phyloP scores from a whole-genome alignment of 2,888 invertebrate genomes.

The Conops quadrifasciatus region DNA sequence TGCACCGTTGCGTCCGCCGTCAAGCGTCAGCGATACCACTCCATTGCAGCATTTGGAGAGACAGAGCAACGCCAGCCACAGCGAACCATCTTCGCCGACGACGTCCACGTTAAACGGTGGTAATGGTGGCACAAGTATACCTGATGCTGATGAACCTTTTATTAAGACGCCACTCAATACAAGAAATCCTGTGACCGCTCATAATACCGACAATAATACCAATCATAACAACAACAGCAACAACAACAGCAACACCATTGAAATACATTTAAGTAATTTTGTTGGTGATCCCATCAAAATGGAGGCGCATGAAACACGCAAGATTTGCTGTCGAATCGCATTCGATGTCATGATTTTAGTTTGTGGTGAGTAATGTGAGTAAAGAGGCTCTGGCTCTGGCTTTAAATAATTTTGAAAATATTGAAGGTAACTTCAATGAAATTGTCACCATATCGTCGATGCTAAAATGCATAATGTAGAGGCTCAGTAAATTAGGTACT shows the following conservation, averaged over 20 bases:
- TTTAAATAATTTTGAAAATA: too few relatives aligned
- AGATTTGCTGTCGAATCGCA: conserved; percentile 52
- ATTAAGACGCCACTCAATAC: conserved; percentile 37
- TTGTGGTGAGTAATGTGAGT: conserved; percentile 53
- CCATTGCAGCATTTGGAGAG: conserved; percentile 57
- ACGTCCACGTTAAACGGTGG: conserved; percentile 45
- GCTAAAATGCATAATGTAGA: too few relatives aligned
- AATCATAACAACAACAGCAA: conserved; percentile 31
- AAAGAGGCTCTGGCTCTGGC: too few relatives aligned
- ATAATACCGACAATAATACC: conserved; percentile 31
- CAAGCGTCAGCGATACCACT: conserved; percentile 57
- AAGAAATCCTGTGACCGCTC: conserved; percentile 18
- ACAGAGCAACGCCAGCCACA: conserved; percentile 49
- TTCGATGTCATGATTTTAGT: conserved; percentile 51
- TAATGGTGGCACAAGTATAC: conserved; percentile 35
- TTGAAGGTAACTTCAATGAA: too few relatives aligned
- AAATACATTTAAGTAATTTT: conserved; percentile 52
- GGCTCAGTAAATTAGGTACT: too few relatives aligned
- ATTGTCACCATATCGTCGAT: too few relatives aligned
- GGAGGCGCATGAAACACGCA: conserved; percentile 47
- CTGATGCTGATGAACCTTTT: conserved; percentile 28
- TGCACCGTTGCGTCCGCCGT: conserved; percentile 52
- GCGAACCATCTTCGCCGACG: conserved; percentile 56
- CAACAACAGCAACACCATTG: conserved; percentile 53
- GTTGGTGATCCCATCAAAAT: conserved; percentile 40